A percentile compares a stretch with the other conserved stretches of the same genome.
phyloP scores from a whole-genome alignment of 2,797 vertebrate species.

The Pelochelys cantorii region DNA sequence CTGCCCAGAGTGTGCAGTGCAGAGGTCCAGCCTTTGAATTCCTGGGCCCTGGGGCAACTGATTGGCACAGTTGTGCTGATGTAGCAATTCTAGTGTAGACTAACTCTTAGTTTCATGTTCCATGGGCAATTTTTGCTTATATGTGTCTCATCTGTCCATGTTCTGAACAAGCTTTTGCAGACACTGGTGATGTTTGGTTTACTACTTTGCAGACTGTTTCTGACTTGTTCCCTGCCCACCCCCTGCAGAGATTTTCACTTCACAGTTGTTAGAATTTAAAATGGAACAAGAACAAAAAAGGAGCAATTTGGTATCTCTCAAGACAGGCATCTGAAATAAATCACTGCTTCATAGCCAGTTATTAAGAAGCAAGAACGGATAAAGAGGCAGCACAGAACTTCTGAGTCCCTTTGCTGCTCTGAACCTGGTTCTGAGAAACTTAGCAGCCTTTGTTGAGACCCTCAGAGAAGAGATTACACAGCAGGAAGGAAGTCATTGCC shows the following conservation, averaged over 20 bases:
- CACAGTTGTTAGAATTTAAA: constrained; percentile 11
- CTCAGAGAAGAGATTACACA: not conserved
- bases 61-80: too few relatives aligned
- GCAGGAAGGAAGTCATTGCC: not conserved
- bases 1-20: too few relatives aligned
- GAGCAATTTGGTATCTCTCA: constrained; percentile 24
- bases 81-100: too few relatives aligned
- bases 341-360: not conserved
- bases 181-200: not conserved
- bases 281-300: not conserved
- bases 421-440: not conserved
- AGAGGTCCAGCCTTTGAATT: too few relatives aligned
- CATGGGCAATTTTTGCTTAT: not conserved
- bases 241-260: not conserved
- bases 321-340: constrained; percentile 28
- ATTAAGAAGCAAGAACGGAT: not conserved
- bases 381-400: not conserved
- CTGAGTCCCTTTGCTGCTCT: not conserved
- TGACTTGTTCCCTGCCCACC: fast-evolving
- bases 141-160: not conserved
- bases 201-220: not conserved
- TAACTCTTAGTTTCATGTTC: not conserved
- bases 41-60: too few relatives aligned
- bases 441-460: not conserved
- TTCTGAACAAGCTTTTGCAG: constrained; percentile 15